These are phyloP conservation scores for Drosophila willistoni DNA, from an alignment of 1,140 invertebrate genomes.

Conservation along the genomic window DNA sequence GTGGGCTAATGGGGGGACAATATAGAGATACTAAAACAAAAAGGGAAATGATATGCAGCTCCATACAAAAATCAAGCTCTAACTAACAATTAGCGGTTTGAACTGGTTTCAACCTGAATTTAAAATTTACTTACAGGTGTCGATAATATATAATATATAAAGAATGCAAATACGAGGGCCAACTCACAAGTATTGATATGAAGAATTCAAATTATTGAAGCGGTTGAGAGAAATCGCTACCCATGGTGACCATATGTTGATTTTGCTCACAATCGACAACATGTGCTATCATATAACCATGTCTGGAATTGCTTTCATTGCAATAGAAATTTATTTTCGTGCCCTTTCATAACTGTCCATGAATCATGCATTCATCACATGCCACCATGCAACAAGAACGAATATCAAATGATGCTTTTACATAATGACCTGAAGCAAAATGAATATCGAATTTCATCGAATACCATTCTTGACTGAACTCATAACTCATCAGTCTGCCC, in stretches of 20 bases:
- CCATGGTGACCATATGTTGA: too few relatives aligned
- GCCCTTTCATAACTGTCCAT: background rate
- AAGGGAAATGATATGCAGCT: conserved; percentile 31
- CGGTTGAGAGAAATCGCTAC: too few relatives aligned
- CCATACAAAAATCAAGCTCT: conserved; percentile 27
- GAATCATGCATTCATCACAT: background rate
- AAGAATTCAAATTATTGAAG: too few relatives aligned
- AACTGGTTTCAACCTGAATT: conserved; percentile 43
- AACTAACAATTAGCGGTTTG: conserved; percentile 38
- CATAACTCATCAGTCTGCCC: background rate
- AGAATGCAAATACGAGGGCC: background rate
- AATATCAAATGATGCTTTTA: background rate
- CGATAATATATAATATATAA: background rate
- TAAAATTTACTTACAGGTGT: conserved; percentile 26
- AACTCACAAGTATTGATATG: background rate
- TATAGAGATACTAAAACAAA: conserved; percentile 14
- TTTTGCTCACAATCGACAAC: background rate
- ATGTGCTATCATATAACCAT: background rate
- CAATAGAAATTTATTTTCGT: background rate
- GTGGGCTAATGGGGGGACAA: conserved; percentile 14
- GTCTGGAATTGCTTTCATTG: background rate
- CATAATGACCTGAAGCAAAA: background rate
- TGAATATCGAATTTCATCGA: too few relatives aligned
- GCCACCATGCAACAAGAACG: background rate
- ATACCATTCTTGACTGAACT: too few relatives aligned